Conservation (phyloP, 2,888 invertebrate genomes). For the Myopa tessellatipennis region DNA sequence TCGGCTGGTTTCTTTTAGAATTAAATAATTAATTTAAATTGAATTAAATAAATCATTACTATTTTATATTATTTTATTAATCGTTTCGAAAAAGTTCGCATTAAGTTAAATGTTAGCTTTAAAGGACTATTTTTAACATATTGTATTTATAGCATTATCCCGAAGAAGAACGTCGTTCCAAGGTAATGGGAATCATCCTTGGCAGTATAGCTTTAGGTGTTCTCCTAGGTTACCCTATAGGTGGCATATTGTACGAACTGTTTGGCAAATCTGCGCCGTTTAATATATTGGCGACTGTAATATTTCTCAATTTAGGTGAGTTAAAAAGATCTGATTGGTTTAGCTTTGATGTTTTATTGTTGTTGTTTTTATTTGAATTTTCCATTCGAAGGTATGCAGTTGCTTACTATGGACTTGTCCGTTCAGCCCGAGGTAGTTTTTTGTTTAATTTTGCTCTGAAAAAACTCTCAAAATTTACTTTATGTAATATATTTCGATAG, state of each 20-base stretch:
- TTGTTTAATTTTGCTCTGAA: background rate
- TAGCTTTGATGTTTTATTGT: too few relatives aligned
- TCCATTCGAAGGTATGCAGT: conserved; percentile 54
- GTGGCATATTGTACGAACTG: conserved; percentile 81
- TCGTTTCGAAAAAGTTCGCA: background rate
- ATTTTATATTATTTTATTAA: background rate
- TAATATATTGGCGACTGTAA: conserved; percentile 74
- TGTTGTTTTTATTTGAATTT: background rate
- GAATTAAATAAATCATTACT: background rate
- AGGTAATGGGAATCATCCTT: conserved; percentile 83
- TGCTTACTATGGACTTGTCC: conserved; percentile 63
- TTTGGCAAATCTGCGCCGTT: conserved; percentile 82
- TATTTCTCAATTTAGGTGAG: conserved; percentile 70
- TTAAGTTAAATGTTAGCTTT: background rate
- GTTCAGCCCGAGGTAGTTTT: conserved; percentile 56
- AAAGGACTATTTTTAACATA: background rate
- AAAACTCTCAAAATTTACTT: background rate
- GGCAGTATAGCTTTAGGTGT: conserved; percentile 86
- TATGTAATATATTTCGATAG: background rate
- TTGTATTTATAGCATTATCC: conserved; percentile 60
- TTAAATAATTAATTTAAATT: too few relatives aligned
- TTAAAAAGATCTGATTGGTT: conserved; percentile 1
- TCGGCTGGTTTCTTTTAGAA: too few relatives aligned
- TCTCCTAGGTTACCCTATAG: conserved; percentile 83
- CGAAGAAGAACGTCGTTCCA: conserved; percentile 69